phyloP scores from a whole-genome alignment of 2,113 vertebrate species.

The Capricornis sumatraensis region DNA sequence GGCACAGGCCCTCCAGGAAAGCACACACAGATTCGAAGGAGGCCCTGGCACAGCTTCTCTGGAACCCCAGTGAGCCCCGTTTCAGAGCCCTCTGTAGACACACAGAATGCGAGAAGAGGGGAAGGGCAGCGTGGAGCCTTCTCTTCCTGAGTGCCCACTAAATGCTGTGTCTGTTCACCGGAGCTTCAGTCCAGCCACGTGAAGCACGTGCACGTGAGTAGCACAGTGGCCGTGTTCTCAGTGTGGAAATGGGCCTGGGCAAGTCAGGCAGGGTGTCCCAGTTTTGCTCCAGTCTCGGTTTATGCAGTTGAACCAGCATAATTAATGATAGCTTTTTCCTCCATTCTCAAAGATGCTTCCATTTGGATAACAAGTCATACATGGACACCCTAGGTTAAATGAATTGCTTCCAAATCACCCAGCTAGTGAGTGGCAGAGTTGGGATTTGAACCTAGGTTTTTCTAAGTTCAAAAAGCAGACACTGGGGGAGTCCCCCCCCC shows the following conservation, averaged over 20 bases:
- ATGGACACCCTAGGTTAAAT: neutral
- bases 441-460: neutral
- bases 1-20: constrained; percentile 42
- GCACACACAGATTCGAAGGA: neutral
- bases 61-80: neutral
- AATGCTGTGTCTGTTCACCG: accelerated
- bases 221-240: accelerated
- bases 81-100: neutral
- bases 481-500: neutral
- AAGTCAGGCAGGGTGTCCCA: neutral
- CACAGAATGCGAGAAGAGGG: accelerated
- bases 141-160: neutral
- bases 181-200: neutral
- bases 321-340: neutral
- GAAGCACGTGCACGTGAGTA: accelerated
- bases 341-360: neutral
- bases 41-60: neutral
- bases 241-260: neutral
- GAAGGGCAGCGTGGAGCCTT: neutral
- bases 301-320: neutral
- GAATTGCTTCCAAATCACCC: neutral
- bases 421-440: neutral
- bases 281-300: neutral
- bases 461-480: neutral
- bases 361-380: neutral